Evolutionary conservation across 2,888 invertebrate species (phyloP).

Genomic region (Epistrophe eligans): DNA sequence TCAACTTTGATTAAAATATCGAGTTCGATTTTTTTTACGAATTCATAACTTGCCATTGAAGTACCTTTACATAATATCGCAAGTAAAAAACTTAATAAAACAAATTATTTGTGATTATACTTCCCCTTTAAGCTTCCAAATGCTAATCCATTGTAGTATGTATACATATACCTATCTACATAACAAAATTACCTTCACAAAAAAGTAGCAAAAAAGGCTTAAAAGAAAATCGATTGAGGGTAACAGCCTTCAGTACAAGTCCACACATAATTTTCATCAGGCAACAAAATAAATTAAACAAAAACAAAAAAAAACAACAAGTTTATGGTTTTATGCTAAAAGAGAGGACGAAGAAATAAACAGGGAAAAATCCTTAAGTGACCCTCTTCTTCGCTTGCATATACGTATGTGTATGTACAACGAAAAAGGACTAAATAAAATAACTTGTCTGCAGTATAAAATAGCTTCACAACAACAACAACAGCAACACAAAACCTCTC

Average conservation of each 20-base stretch:
- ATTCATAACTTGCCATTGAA: too few relatives aligned
- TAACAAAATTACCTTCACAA: slow-evolving; percentile 10
- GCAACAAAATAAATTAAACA: slow-evolving; percentile 19
- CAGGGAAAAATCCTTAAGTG: slow-evolving; percentile 31
- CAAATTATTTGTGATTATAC: background rate
- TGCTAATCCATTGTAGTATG: slow-evolving; percentile 3
- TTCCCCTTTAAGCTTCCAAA: slow-evolving; percentile 1
- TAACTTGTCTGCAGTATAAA: slow-evolving; percentile 57
- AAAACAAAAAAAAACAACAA: background rate
- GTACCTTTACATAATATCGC: too few relatives aligned
- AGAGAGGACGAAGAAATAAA: slow-evolving; percentile 31
- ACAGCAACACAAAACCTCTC: slow-evolving; percentile 11
- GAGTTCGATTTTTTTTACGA: too few relatives aligned
- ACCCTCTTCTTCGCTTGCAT: slow-evolving; percentile 25
- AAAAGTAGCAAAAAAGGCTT: background rate
- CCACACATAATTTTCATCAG: slow-evolving; percentile 35
- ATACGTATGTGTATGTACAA: background rate
- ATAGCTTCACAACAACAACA: slow-evolving; percentile 1
- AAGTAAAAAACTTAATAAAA: background rate
- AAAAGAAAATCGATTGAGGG: slow-evolving; percentile 58
- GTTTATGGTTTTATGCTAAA: slow-evolving; percentile 7
- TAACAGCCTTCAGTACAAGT: slow-evolving; percentile 48
- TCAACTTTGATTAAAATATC: too few relatives aligned
- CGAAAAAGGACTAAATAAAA: slow-evolving; percentile 34
- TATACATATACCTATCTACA: background rate